phyloP scores from a whole-genome alignment of 2,113 vertebrate genomes.

The Calcarius ornatus region DNA sequence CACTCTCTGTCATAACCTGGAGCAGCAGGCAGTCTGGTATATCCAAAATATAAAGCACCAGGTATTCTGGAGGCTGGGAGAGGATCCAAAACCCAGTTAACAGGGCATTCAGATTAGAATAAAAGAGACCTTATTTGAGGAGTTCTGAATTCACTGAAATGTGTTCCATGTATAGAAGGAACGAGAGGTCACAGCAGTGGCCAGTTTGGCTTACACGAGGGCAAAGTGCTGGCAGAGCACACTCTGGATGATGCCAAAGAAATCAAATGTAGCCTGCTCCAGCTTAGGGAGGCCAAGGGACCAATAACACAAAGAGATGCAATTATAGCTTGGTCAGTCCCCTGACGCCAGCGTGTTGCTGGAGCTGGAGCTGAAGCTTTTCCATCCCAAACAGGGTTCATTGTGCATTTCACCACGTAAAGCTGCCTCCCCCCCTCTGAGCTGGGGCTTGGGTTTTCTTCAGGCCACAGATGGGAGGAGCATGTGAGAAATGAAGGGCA shows the following conservation, averaged over 20 bases:
- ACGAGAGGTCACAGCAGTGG: constrained; percentile 51
- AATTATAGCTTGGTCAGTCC: constrained; percentile 45
- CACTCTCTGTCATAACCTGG: background rate
- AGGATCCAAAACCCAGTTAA: constrained; percentile 22
- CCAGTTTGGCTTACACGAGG: constrained; percentile 31
- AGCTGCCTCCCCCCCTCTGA: background rate
- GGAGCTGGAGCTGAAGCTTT: constrained; percentile 4
- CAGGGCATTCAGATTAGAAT: constrained; percentile 22
- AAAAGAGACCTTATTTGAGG: constrained; percentile 46
- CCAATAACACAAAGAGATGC: constrained; percentile 44
- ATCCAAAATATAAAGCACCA: constrained; percentile 5
- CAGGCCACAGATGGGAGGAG: background rate
- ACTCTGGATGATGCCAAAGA: background rate
- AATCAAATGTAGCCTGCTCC: constrained; percentile 33
- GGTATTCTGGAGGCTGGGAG: constrained; percentile 25
- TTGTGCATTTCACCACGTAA: background rate
- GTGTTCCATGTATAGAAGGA: constrained; percentile 40
- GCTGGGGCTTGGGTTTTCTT: background rate
- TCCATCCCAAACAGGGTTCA: background rate
- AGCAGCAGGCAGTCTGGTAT: background rate
- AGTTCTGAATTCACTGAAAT: constrained; percentile 21
- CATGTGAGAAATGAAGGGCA: fast-evolving
- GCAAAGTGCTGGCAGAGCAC: constrained; percentile 20
- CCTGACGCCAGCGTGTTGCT: background rate
- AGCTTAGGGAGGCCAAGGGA: constrained; percentile 36